A percentile compares a stretch with the other conserved stretches of the same genome.
Conservation (phyloP, 2,888 invertebrate genomes). For the Apodemia hepburni region DNA sequence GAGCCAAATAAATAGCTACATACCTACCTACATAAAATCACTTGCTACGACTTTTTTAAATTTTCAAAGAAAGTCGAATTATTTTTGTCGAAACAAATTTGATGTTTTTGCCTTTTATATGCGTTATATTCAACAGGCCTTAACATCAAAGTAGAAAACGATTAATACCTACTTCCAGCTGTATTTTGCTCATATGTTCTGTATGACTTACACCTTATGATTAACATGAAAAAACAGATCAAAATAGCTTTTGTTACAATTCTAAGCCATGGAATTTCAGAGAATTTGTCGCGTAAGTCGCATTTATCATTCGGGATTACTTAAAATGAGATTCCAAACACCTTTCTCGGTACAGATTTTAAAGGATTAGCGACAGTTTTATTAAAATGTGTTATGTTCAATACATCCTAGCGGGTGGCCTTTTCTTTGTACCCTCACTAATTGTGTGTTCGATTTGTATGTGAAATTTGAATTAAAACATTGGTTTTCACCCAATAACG, state of each 20-base stretch:
- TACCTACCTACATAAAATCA: no score
- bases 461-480: not conserved
- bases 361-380: constrained; percentile 7
- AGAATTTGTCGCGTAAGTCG: not conserved
- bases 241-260: constrained; percentile 2
- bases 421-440: not conserved
- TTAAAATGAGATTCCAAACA: not conserved
- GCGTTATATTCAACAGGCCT: no score
- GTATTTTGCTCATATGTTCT: not conserved
- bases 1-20: no score
- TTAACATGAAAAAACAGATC: not conserved
- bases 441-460: not conserved
- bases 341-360: constrained; percentile 12
- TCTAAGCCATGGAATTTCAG: not conserved
- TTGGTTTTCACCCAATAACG: not conserved
- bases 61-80: no score
- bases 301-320: constrained; percentile 13
- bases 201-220: not conserved
- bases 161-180: not conserved
- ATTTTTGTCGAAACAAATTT: no score
- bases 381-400: constrained; percentile 3
- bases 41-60: no score
- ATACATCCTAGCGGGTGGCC: constrained; percentile 11
- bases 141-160: no score
- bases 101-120: no score